phyloP scores from a whole-genome alignment of 2,888 invertebrate genomes.

The Periphyllus acericola region DNA sequence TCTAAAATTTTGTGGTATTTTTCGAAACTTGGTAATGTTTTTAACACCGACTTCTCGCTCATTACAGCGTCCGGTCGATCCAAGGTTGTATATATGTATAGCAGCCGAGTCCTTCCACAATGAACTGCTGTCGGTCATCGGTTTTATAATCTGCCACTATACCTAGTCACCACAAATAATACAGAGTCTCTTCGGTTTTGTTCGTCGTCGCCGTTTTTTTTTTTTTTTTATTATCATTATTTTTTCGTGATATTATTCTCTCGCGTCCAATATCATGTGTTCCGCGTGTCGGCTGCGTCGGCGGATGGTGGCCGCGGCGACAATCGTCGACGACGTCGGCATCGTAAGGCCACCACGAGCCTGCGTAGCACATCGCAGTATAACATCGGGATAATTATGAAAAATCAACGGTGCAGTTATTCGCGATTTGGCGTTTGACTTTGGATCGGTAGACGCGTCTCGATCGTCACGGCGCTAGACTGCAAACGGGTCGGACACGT shows the following conservation, averaged over 20 bases:
- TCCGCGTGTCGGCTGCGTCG: background rate
- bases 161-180: constrained; percentile 32
- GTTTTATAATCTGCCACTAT: constrained; percentile 52
- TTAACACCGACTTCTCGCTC: constrained; percentile 60
- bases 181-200: constrained; percentile 38
- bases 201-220: background rate
- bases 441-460: background rate
- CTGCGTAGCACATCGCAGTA: background rate
- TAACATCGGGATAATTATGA: background rate
- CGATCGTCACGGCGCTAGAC: background rate
- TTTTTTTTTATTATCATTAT: constrained; percentile 8
- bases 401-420: too few species aligned
- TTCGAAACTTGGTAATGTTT: constrained; percentile 60
- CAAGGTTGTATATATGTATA: constrained; percentile 29
- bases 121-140: constrained; percentile 57
- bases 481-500: background rate
- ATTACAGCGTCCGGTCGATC: constrained; percentile 61
- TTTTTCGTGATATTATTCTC: background rate
- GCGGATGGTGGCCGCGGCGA: background rate
- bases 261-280: background rate
- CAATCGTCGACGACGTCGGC: background rate
- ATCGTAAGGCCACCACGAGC: background rate
- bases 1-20: constrained; percentile 60
- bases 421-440: too few species aligned
- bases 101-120: constrained; percentile 52